Conservation (phyloP, 2,888 invertebrate species). For the Lomographa bimaculata region DNA sequence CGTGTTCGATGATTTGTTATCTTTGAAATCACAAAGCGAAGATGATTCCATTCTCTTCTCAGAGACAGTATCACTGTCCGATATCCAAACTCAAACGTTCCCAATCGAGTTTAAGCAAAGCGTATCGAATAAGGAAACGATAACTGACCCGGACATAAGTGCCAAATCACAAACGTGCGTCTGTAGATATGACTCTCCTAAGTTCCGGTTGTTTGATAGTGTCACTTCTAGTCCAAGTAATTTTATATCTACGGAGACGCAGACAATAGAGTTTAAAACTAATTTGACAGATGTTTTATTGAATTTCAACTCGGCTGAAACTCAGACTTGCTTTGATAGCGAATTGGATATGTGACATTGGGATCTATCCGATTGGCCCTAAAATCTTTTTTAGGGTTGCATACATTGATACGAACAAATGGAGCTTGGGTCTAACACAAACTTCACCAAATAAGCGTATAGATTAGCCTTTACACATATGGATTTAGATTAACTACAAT, state of each 20-base stretch:
- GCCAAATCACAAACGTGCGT: constrained; percentile 72
- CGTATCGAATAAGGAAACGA: constrained; percentile 60
- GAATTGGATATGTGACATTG: neutral
- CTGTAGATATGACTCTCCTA: constrained; percentile 60
- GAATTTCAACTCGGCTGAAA: constrained; percentile 59
- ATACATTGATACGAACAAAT: no score
- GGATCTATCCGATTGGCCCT: no score
- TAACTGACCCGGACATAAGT: constrained; percentile 59
- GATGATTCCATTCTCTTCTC: constrained; percentile 65
- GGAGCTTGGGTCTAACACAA: no score
- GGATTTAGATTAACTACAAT: no score
- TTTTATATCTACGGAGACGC: constrained; percentile 64
- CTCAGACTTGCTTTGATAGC: constrained; percentile 64
- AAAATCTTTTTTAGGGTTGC: no score
- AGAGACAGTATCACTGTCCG: constrained; percentile 62
- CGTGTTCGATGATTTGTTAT: constrained; percentile 61
- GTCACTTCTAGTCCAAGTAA: constrained; percentile 53
- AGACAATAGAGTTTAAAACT: constrained; percentile 49
- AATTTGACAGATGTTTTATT: constrained; percentile 51
- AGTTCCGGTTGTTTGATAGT: constrained; percentile 54
- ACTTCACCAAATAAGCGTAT: no score
- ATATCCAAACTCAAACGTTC: constrained; percentile 74
- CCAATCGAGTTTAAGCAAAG: constrained; percentile 63
- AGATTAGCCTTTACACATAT: no score
- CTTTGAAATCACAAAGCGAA: constrained; percentile 64